phyloP scores from a whole-genome alignment of 2,888 invertebrate genomes.

The Dyspetes luteomarginatus region DNA sequence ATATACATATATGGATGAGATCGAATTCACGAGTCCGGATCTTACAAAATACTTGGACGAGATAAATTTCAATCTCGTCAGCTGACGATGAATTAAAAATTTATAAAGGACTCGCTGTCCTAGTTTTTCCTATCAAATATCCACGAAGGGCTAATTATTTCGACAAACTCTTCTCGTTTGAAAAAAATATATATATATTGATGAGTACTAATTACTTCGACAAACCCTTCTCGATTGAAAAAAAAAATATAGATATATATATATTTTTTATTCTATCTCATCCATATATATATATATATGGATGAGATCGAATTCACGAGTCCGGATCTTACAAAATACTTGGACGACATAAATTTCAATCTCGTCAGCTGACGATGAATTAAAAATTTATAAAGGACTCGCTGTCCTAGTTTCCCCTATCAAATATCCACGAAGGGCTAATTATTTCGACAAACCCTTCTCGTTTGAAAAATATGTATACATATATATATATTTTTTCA shows the following conservation, averaged over 20 bases:
- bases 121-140: neutral
- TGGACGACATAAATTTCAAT: slow-evolving; percentile 87
- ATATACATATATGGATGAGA: no score
- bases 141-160: neutral
- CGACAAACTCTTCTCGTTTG: neutral
- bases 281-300: no score
- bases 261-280: no score
- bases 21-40: slow-evolving; percentile 88
- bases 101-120: slow-evolving; percentile 2
- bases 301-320: slow-evolving; percentile 88
- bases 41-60: slow-evolving; percentile 89
- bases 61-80: slow-evolving; percentile 84
- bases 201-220: no score
- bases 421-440: neutral
- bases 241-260: no score
- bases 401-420: neutral
- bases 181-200: no score
- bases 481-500: no score
- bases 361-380: slow-evolving; percentile 71
- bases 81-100: slow-evolving; percentile 65
- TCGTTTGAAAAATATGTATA: neutral
- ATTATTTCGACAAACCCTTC: neutral
- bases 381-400: slow-evolving; percentile 5
- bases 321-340: slow-evolving; percentile 88
- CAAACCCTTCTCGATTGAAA: no score